A percentile compares a stretch with the other conserved stretches of the same genome.
These are phyloP conservation scores for Blennius ocellaris DNA, from an alignment of 2,113 vertebrate genomes.

Conservation along the genomic window DNA sequence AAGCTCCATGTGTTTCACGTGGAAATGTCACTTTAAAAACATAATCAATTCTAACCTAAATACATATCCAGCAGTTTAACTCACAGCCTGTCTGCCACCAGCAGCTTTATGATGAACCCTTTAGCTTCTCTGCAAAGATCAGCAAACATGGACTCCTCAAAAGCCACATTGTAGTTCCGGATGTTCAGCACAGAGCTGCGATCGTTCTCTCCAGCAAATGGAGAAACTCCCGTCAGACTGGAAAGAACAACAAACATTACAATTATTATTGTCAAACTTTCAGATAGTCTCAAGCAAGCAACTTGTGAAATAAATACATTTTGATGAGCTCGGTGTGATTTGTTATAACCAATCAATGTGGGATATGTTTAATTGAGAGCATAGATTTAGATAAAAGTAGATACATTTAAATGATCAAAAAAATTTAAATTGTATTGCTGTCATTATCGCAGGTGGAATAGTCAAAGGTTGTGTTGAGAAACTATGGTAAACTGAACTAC, in stretches of 20 bases:
- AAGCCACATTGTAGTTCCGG: constrained; percentile 95
- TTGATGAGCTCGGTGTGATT: too few relatives aligned
- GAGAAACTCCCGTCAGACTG: constrained; percentile 95
- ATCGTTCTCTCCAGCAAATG: constrained; percentile 95
- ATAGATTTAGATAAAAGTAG: too few relatives aligned
- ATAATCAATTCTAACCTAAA: background rate
- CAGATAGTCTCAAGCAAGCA: background rate
- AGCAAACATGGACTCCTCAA: constrained; percentile 94
- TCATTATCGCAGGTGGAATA: too few relatives aligned
- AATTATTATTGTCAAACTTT: background rate
- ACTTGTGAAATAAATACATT: background rate
- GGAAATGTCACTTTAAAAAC: background rate
- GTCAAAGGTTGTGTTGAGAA: too few relatives aligned
- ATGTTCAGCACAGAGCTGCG: constrained; percentile 94
- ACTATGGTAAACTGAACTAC: too few relatives aligned
- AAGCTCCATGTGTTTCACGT: background rate
- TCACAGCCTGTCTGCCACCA: constrained; percentile 95
- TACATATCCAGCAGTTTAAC: constrained; percentile 57
- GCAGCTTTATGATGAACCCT: constrained; percentile 96
- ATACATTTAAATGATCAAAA: too few relatives aligned
- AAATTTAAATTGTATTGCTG: too few relatives aligned
- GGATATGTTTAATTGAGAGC: too few relatives aligned
- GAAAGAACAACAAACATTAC: constrained; percentile 17
- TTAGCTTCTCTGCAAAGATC: constrained; percentile 93
- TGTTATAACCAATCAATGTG: too few relatives aligned